phyloP scores from a whole-genome alignment of 2,113 vertebrate genomes.

The Coregonus clupeaformis region DNA sequence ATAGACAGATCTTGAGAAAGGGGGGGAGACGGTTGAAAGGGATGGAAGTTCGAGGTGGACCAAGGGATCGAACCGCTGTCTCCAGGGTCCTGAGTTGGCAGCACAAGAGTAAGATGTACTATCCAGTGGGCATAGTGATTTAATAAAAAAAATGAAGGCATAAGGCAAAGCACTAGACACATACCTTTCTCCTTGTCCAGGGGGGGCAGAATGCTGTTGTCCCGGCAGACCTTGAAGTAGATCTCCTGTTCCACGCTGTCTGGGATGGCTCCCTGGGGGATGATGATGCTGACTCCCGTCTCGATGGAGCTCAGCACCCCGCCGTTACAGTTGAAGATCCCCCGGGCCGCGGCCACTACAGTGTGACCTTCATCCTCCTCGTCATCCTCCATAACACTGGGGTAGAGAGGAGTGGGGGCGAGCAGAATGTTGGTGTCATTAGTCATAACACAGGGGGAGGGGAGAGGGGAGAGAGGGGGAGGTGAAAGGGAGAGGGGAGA shows the following conservation, averaged over 20 bases:
- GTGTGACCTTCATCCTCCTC: slow-evolving; percentile 97
- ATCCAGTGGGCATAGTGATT: too few species aligned
- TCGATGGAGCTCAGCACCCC: slow-evolving; percentile 97
- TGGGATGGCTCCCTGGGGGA: slow-evolving; percentile 96
- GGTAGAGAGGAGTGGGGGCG: slow-evolving; percentile 71
- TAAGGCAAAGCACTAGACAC: slow-evolving; percentile 5
- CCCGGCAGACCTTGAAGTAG: slow-evolving; percentile 99
- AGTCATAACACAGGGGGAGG: too few species aligned
- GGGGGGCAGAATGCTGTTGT: slow-evolving; percentile 98
- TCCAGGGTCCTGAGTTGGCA: too few species aligned
- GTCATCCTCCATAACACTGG: slow-evolving; percentile 91
- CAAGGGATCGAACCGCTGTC: too few species aligned
- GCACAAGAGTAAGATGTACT: too few species aligned
- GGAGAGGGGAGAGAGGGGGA: slow-evolving; percentile 2
- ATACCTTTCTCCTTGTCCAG: slow-evolving; percentile 98
- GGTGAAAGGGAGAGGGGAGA: too few species aligned
- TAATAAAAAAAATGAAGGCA: too few species aligned
- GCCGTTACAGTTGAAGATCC: slow-evolving; percentile 95
- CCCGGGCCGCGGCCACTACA: slow-evolving; percentile 94
- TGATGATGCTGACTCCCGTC: slow-evolving; percentile 98
- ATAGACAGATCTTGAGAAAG: too few species aligned
- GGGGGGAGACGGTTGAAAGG: too few species aligned
- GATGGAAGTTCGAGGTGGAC: too few species aligned
- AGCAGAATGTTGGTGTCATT: too few species aligned
- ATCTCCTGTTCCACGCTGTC: slow-evolving; percentile 97